Evolutionary conservation across 2,888 invertebrate genomes (phyloP), one percentile per base, ranked within the genome.

Genomic region (Dyspetes luteomarginatus): DNA sequence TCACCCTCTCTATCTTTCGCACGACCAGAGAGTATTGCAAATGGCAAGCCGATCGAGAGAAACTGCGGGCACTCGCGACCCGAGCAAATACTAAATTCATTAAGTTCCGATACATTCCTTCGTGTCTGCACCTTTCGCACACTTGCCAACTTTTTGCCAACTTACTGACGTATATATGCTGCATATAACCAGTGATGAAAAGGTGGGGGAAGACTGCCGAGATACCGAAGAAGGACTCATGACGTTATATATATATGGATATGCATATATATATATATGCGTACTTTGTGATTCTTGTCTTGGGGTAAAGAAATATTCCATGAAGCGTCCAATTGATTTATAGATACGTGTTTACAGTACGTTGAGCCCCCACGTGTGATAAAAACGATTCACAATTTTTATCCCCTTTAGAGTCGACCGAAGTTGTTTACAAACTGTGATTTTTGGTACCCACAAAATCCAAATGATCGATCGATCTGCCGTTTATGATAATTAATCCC

Each of bases 31-130:
- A n/a, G n/a, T n/a, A n/a, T 12, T 4, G 41, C 28, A 78, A 81
- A 78, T 75, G 74, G 60, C 74, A 64, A 62, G 58, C n/a, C n/a
- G 78, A 68, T 28, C 43, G 50, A 22, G 52, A 24, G 36, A 65
- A 65, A 62, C 76, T 12, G 24, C 58, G 75, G 64, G 74, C 62
- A 58, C 48, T 36, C 56, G 52, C 41, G 60, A 43, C 28, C 45
- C 28, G 50, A 72, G 82, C 82, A 71, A 80, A 69, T 84, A 84
- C 81, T 84, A 81, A 82, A 84, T 86, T 84, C 86, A 84, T 86
- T 83, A 83, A 83, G 69, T 84, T 84, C 84, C 83, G 82, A 85
- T 85, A 82, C 80, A 84, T 85, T 83, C 84, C 84, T 76, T 24
- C 81, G 67, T 82, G 84, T 83, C 82, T 83, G 55, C 82, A 64